Conservation (phyloP, 35 echinoderm and acorn worm genomes). For the Nesometra sesokonis region DNA sequence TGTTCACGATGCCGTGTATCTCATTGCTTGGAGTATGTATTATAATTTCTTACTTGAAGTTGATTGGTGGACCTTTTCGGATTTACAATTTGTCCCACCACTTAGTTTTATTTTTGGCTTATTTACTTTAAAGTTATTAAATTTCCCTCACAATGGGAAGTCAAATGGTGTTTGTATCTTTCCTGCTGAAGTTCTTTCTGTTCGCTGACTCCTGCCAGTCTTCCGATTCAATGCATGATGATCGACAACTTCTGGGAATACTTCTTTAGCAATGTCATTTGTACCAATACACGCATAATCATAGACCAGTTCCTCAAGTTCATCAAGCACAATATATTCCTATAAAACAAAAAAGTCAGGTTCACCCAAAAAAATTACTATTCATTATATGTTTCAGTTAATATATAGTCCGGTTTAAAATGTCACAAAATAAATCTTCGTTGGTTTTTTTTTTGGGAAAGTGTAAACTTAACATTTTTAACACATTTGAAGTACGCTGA, state of each 20-base stretch:
- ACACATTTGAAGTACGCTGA: too few species aligned
- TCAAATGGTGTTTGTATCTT: not conserved
- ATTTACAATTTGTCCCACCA: too few species aligned
- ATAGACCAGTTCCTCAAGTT: slow-evolving; percentile 55
- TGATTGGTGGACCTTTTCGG: too few species aligned
- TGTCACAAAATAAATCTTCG: too few species aligned
- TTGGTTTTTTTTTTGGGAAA: too few species aligned
- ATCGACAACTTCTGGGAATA: not conserved
- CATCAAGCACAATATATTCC: slow-evolving; percentile 52
- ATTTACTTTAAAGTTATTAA: not conserved
- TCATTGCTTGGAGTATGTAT: too few species aligned
- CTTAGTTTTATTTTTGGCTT: not conserved
- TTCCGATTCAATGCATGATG: not conserved
- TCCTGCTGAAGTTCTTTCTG: not conserved
- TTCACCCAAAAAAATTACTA: not conserved
- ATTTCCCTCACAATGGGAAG: not conserved
- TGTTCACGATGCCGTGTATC: too few species aligned
- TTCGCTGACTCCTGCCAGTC: not conserved
- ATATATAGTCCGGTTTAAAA: too few species aligned
- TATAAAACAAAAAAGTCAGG: slow-evolving; percentile 7
- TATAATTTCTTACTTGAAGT: too few species aligned
- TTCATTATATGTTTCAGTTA: too few species aligned
- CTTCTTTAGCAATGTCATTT: not conserved
- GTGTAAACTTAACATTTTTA: too few species aligned
- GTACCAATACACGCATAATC: slow-evolving; percentile 45